Evolutionary conservation across 2,888 invertebrate species (phyloP).

Genomic region (Phyllotreta striolata): DNA sequence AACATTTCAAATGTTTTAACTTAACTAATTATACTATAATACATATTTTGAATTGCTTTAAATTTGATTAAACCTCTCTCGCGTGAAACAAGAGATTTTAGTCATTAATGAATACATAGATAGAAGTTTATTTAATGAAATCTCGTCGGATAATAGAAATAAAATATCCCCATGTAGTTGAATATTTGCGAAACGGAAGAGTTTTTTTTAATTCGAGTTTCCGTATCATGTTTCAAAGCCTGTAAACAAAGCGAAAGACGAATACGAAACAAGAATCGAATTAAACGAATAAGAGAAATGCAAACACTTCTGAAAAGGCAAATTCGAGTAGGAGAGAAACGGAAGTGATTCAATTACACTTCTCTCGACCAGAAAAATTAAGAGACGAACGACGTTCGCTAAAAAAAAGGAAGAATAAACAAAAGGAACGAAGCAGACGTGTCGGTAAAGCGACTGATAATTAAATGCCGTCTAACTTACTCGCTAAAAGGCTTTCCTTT

Average conservation of each 20-base stretch:
- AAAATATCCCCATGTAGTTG: not conserved
- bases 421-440: conserved; percentile 31
- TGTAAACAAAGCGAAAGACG: not conserved
- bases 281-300: conserved; percentile 15
- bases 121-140: too few relatives aligned
- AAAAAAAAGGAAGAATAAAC: too few relatives aligned
- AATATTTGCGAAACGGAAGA: not conserved
- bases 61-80: too few relatives aligned
- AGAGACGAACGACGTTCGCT: conserved; percentile 27
- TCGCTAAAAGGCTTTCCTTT: conserved; percentile 35
- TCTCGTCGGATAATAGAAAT: not conserved
- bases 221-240: conserved; percentile 1
- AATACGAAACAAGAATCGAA: conserved; percentile 6
- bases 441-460: conserved; percentile 32
- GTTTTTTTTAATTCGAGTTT: conserved; percentile 1
- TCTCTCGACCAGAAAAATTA: conserved; percentile 28
- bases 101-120: too few relatives aligned
- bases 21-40: too few relatives aligned
- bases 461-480: conserved; percentile 33
- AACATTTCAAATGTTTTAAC: too few relatives aligned
- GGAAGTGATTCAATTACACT: conserved; percentile 29
- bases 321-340: conserved; percentile 29
- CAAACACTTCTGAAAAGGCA: conserved; percentile 21
- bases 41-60: too few relatives aligned
- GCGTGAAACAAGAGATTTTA: too few relatives aligned